Evolutionary conservation across 92 coral and sea anemone species (phyloP).

Genomic region (Blastomussa wellsi): DNA sequence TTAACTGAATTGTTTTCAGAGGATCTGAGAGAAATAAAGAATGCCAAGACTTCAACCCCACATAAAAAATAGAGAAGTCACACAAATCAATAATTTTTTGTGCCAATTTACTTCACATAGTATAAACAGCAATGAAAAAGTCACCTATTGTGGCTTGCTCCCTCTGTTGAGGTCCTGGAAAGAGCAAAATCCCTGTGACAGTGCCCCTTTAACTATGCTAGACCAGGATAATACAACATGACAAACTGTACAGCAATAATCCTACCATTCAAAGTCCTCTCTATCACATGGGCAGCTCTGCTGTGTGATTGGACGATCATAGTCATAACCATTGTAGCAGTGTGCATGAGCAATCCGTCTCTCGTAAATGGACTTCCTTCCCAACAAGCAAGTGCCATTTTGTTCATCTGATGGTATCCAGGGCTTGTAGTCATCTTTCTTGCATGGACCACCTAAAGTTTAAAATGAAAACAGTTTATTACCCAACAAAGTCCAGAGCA

Average conservation of each 20-base stretch:
- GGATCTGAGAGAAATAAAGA: too few species aligned
- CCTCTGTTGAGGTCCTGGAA: too few species aligned
- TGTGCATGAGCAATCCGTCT: slow-evolving; percentile 84
- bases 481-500: background rate
- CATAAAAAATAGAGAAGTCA: too few species aligned
- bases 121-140: too few species aligned
- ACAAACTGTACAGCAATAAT: background rate
- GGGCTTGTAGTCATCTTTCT: slow-evolving; percentile 68
- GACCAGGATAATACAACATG: background rate
- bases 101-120: too few species aligned
- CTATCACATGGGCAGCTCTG: slow-evolving; percentile 73
- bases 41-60: too few species aligned
- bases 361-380: slow-evolving; percentile 66
- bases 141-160: too few species aligned
- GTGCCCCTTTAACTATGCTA: too few species aligned
- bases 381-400: slow-evolving; percentile 82
- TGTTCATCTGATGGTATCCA: slow-evolving; percentile 87
- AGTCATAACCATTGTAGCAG: slow-evolving; percentile 90
- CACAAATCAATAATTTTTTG: too few species aligned
- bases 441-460: slow-evolving; percentile 69
- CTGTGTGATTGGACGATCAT: slow-evolving; percentile 72
- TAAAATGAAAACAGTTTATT: background rate
- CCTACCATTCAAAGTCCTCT: slow-evolving; percentile 93
- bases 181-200: too few species aligned
- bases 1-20: too few species aligned